These are phyloP conservation scores for Perizoma affinitatum DNA, from an alignment of 2,888 invertebrate species.

Conservation along the genomic window DNA sequence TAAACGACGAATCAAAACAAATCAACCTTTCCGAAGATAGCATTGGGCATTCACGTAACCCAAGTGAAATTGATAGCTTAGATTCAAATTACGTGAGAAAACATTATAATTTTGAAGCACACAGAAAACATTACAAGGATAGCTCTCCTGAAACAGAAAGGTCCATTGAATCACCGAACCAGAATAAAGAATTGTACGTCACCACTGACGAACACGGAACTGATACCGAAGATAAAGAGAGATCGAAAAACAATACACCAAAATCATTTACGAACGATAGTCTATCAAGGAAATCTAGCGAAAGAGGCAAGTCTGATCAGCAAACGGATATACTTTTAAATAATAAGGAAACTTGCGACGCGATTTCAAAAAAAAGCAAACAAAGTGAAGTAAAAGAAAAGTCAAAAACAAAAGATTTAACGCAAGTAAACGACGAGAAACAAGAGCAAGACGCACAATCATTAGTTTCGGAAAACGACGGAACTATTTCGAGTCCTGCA, in stretches of 20 bases:
- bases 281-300: conserved; percentile 61
- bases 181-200: conserved; percentile 71
- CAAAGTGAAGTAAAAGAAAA: conserved; percentile 47
- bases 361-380: conserved; percentile 59
- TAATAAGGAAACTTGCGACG: conserved; percentile 57
- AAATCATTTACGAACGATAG: conserved; percentile 77
- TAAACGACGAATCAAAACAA: conserved; percentile 73
- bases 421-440: conserved; percentile 41
- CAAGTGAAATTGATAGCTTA: conserved; percentile 83
- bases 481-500: conserved; percentile 74
- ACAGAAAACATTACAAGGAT: conserved; percentile 73
- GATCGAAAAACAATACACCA: conserved; percentile 75
- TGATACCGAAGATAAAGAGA: conserved; percentile 66
- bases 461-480: conserved; percentile 77
- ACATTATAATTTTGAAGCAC: conserved; percentile 80
- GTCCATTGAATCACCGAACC: conserved; percentile 63
- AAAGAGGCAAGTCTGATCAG: conserved; percentile 58
- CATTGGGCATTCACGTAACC: conserved; percentile 77
- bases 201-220: conserved; percentile 70
- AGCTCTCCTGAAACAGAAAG: conserved; percentile 77
- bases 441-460: conserved; percentile 65
- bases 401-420: conserved; percentile 31
- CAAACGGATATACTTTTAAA: conserved; percentile 44
- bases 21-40: conserved; percentile 78
- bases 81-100: conserved; percentile 85